Conservation (phyloP, 2,113 vertebrate species). For the Dunckerocampus dactyliophorus region DNA sequence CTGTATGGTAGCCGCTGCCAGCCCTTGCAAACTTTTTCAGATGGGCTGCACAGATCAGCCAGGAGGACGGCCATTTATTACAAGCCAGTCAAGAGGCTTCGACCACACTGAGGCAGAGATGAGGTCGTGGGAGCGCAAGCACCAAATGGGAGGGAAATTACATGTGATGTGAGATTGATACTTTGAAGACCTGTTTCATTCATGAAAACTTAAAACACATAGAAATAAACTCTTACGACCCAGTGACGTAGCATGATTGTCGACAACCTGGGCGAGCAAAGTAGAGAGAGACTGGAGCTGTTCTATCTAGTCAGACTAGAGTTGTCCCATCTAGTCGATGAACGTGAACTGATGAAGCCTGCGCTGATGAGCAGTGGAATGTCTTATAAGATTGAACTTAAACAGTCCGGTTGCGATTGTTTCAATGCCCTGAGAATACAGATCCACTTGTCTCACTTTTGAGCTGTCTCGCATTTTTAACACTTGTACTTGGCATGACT, state of each 20-base stretch:
- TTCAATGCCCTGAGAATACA: too few relatives aligned
- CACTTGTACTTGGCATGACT: too few relatives aligned
- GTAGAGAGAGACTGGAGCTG: too few relatives aligned
- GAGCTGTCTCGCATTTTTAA: too few relatives aligned
- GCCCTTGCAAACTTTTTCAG: slow-evolving; percentile 44
- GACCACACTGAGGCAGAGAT: slow-evolving; percentile 33
- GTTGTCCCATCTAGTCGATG: too few relatives aligned
- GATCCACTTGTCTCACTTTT: too few relatives aligned
- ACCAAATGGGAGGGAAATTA: slow-evolving; percentile 42
- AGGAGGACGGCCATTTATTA: slow-evolving; percentile 53
- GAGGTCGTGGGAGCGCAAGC: slow-evolving; percentile 42
- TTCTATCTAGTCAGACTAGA: too few relatives aligned
- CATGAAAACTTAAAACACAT: not conserved
- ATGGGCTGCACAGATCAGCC: slow-evolving; percentile 34
- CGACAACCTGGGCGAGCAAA: not conserved
- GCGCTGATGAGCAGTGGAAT: too few relatives aligned
- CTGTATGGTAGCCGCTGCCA: slow-evolving; percentile 35
- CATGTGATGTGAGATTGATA: slow-evolving; percentile 42
- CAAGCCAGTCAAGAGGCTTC: slow-evolving; percentile 39
- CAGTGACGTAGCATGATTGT: not conserved
- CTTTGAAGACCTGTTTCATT: not conserved
- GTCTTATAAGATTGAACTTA: too few relatives aligned
- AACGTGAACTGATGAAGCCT: too few relatives aligned
- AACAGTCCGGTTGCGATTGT: too few relatives aligned
- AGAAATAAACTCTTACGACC: not conserved